These are phyloP conservation scores for Phycodurus eques DNA, from an alignment of 2,113 vertebrate species.

Conservation along the genomic window DNA sequence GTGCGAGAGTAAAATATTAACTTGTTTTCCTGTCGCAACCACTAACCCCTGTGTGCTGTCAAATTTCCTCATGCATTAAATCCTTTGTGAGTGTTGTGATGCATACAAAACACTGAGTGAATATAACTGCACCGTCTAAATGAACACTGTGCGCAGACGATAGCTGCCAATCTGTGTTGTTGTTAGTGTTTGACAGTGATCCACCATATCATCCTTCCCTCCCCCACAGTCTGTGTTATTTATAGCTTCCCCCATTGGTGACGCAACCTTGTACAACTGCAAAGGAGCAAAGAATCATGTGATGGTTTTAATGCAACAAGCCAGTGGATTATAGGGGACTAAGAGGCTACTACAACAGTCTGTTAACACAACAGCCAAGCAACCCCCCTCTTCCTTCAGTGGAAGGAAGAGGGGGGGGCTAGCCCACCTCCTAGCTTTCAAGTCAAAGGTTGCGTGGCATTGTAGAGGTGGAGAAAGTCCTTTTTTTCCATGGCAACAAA, in stretches of 20 bases:
- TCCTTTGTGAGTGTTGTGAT: slow-evolving; percentile 35
- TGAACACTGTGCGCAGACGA: slow-evolving; percentile 20
- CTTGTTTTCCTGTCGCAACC: slow-evolving; percentile 41
- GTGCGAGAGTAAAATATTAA: slow-evolving; percentile 48
- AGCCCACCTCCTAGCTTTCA: neutral
- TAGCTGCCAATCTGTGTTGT: slow-evolving; percentile 44
- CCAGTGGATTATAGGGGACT: slow-evolving; percentile 54
- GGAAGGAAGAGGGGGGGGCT: no score
- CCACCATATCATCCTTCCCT: slow-evolving; percentile 12
- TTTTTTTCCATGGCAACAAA: no score
- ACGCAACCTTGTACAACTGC: slow-evolving; percentile 49
- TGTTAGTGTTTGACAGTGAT: slow-evolving; percentile 27
- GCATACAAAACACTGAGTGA: slow-evolving; percentile 32
- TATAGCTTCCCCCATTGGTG: slow-evolving; percentile 58
- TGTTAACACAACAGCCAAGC: slow-evolving; percentile 40
- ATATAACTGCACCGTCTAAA: slow-evolving; percentile 26
- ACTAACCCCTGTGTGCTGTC: slow-evolving; percentile 28
- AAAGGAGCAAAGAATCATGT: slow-evolving; percentile 52
- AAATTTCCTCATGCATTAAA: slow-evolving; percentile 39
- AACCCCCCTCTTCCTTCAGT: slow-evolving; percentile 16
- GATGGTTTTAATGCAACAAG: slow-evolving; percentile 59
- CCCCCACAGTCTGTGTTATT: slow-evolving; percentile 46
- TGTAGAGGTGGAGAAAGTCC: neutral
- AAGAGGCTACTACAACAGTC: slow-evolving; percentile 43
- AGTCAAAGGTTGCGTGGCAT: neutral